A percentile compares a stretch with the other conserved stretches of the same genome.
These are phyloP conservation scores for Pantherophis vulpinus DNA, from an alignment of 2,797 vertebrate species.

Conservation along the genomic window DNA sequence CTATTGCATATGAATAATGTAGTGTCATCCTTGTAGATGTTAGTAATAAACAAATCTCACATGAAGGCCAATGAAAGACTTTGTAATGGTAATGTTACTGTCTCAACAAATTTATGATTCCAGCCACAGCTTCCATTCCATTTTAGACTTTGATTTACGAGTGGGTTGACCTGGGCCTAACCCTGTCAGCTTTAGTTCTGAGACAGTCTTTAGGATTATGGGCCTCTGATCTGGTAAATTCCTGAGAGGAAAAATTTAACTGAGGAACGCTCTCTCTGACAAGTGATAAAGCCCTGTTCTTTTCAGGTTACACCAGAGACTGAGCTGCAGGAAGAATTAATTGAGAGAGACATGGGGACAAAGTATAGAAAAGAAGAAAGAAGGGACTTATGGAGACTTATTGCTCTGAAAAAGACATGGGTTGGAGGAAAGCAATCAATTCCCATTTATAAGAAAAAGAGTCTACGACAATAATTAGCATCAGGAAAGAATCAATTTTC, in stretches of 20 bases:
- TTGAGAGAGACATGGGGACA: slow-evolving; percentile 41
- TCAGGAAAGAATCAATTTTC: slow-evolving; percentile 70
- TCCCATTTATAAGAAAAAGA: slow-evolving; percentile 62
- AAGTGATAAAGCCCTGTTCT: slow-evolving; percentile 56
- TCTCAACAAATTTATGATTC: slow-evolving; percentile 59
- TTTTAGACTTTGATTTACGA: slow-evolving; percentile 60
- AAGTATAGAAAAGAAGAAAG: slow-evolving; percentile 23
- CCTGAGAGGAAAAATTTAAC: slow-evolving; percentile 55
- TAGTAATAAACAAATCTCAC: slow-evolving; percentile 53
- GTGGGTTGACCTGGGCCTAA: slow-evolving; percentile 59
- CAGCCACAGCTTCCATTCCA: slow-evolving; percentile 39
- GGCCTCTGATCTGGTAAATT: slow-evolving; percentile 67
- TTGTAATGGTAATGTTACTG: slow-evolving; percentile 63
- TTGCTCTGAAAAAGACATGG: slow-evolving; percentile 32
- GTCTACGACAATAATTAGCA: slow-evolving; percentile 66
- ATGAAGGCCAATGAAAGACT: slow-evolving; percentile 55
- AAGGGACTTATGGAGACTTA: slow-evolving; percentile 38
- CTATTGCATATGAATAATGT: slow-evolving; percentile 49
- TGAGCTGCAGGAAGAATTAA: slow-evolving; percentile 57
- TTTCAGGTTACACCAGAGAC: slow-evolving; percentile 46
- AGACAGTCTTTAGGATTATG: slow-evolving; percentile 58
- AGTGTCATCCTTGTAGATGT: slow-evolving; percentile 47
- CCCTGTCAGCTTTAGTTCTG: slow-evolving; percentile 60
- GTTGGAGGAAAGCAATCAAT: slow-evolving; percentile 67
- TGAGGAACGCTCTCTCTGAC: slow-evolving; percentile 54